Percentiles rank a stretch among this genome's conserved stretches.
Evolutionary conservation across 2,888 invertebrate genomes (phyloP).

Genomic region (Tryphoninae sp.): DNA sequence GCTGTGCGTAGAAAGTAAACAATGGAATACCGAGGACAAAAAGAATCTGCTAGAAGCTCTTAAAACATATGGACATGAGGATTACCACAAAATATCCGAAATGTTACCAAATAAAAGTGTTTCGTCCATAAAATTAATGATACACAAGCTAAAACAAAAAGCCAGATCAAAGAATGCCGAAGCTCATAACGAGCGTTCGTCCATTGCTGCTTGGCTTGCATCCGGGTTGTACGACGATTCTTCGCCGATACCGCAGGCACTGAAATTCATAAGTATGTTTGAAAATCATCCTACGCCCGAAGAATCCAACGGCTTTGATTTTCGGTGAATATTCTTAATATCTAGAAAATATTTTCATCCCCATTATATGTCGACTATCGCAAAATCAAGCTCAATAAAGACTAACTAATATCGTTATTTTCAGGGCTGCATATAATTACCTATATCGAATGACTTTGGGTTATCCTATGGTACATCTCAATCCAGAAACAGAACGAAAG

Average conservation of each 20-base stretch:
- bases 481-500: conserved; percentile 62
- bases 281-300: conserved; percentile 73
- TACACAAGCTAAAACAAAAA: conserved; percentile 69
- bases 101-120: conserved; percentile 69
- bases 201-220: conserved; percentile 71
- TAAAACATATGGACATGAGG: conserved; percentile 70
- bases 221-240: conserved; percentile 69
- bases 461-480: conserved; percentile 63
- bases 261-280: conserved; percentile 74
- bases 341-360: not conserved
- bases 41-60: conserved; percentile 70
- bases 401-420: conserved; percentile 49
- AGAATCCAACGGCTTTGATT: conserved; percentile 68
- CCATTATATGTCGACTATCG: not conserved
- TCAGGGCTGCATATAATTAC: conserved; percentile 74
- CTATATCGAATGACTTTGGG: conserved; percentile 71
- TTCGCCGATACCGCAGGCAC: conserved; percentile 71
- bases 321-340: conserved; percentile 58
- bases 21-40: conserved; percentile 73
- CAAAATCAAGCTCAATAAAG: not conserved
- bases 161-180: conserved; percentile 62
- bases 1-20: not conserved
- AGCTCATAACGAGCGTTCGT: conserved; percentile 48
- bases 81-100: conserved; percentile 68
- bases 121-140: conserved; percentile 69